phyloP scores from a whole-genome alignment of 1,140 invertebrate species.

The Anadara kagoshimensis region DNA sequence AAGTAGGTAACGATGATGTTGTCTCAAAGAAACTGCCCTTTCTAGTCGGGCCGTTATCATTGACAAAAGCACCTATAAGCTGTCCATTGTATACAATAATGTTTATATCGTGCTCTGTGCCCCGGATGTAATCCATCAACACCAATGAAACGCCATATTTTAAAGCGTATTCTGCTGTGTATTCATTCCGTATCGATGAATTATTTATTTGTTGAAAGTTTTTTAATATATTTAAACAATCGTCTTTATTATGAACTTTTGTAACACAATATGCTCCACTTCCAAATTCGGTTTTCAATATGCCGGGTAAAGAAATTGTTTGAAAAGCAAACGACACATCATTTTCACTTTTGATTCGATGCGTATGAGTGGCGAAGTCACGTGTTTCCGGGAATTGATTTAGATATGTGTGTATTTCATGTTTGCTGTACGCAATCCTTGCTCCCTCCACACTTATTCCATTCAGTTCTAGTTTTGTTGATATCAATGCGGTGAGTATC shows the following conservation, averaged over 20 bases:
- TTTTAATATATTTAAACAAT: conserved; percentile 6
- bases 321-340: conserved; percentile 3
- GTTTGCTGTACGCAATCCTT: too few species aligned
- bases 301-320: conserved; percentile 10
- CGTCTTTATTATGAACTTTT: conserved; percentile 3
- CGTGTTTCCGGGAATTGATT: neutral
- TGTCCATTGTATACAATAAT: conserved; percentile 33
- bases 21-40: conserved; percentile 15
- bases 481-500: conserved; percentile 1
- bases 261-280: conserved; percentile 11
- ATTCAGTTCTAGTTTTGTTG: neutral
- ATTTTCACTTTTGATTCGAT: neutral
- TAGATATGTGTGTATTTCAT: conserved; percentile 7
- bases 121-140: conserved; percentile 29
- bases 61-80: conserved; percentile 32
- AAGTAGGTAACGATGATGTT: conserved; percentile 17
- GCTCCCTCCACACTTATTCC: neutral
- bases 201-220: neutral
- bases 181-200: neutral
- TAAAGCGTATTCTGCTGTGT: neutral
- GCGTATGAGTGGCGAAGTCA: neutral
- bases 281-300: conserved; percentile 37
- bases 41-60: conserved; percentile 33
- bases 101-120: conserved; percentile 40
- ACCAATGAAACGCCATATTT: conserved; percentile 23